These are phyloP conservation scores for Gopherus flavomarginatus DNA, from an alignment of 2,113 vertebrate genomes.

Conservation along the genomic window DNA sequence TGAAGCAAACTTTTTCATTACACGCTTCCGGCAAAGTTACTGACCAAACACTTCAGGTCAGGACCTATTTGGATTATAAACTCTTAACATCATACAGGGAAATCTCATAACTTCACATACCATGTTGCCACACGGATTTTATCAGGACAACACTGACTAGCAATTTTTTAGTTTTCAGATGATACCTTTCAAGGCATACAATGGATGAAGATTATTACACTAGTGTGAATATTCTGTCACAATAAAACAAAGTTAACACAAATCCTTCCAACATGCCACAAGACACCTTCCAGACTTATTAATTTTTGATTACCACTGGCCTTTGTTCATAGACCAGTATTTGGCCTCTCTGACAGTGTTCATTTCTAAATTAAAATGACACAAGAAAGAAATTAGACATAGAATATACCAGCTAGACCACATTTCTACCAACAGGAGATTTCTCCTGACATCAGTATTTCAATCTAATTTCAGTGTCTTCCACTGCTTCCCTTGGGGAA, in stretches of 20 bases:
- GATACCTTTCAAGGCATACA: background rate
- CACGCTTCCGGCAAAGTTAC: too few species aligned
- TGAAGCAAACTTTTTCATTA: background rate
- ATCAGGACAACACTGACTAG: background rate
- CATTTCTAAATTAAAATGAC: background rate
- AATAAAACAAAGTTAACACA: background rate
- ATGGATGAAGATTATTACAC: background rate
- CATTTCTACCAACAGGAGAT: background rate
- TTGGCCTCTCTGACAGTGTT: background rate
- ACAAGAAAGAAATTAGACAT: background rate
- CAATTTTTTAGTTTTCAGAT: background rate
- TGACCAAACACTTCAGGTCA: too few species aligned
- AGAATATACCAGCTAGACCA: background rate
- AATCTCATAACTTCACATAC: background rate
- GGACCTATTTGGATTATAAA: background rate
- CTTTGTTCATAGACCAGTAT: background rate
- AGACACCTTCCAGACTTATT: background rate
- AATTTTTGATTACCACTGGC: background rate
- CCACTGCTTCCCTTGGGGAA: conserved; percentile 8
- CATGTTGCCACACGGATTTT: background rate
- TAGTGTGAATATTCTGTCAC: too few species aligned
- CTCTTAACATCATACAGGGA: background rate
- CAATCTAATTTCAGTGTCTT: conserved; percentile 5
- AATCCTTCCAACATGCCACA: background rate
- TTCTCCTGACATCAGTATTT: background rate